A percentile compares a stretch with the other conserved stretches of the same genome.
Evolutionary conservation across 1,140 invertebrate species (phyloP).

Genomic region (Akabosia matsudoensis): DNA sequence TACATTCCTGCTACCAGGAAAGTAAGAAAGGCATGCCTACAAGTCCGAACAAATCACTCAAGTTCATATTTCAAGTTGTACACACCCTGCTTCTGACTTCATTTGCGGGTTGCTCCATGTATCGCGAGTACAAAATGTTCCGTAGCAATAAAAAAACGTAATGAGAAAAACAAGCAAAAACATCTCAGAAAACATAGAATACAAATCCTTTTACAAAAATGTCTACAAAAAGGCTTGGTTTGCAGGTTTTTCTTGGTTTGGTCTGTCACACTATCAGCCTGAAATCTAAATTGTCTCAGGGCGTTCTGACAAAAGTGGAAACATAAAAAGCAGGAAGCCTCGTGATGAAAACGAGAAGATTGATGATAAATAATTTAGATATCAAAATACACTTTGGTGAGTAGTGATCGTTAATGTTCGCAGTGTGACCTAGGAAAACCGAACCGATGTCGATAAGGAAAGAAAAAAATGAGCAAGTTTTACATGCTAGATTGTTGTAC

Average conservation of each 20-base stretch:
- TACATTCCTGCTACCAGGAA: too few relatives aligned
- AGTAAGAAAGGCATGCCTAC: too few relatives aligned
- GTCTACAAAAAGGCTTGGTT: too few relatives aligned
- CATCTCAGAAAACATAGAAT: not conserved
- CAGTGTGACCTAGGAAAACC: not conserved
- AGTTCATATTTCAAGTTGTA: not conserved
- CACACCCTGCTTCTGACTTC: not conserved
- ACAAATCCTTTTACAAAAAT: too few relatives aligned
- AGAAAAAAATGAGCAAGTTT: too few relatives aligned
- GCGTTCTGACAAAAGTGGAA: constrained; percentile 13
- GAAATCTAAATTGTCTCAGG: constrained; percentile 16
- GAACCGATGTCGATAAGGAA: not conserved
- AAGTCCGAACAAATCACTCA: not conserved
- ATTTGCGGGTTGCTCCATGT: too few relatives aligned
- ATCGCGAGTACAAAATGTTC: too few relatives aligned
- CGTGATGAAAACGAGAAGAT: constrained; percentile 14
- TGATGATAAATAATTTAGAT: constrained; percentile 20
- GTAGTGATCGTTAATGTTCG: not conserved
- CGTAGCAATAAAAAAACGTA: not conserved
- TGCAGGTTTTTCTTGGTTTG: not conserved
- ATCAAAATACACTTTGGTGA: constrained; percentile 12
- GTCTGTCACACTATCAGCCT: not conserved
- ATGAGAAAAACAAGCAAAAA: not conserved
- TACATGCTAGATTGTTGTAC: too few relatives aligned
- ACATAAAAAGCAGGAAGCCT: constrained; percentile 14